Evolutionary conservation across 2,113 vertebrate genomes (phyloP), one percentile per base, ranked within the genome.

Genomic region (Semicossyphus pulcher): DNA sequence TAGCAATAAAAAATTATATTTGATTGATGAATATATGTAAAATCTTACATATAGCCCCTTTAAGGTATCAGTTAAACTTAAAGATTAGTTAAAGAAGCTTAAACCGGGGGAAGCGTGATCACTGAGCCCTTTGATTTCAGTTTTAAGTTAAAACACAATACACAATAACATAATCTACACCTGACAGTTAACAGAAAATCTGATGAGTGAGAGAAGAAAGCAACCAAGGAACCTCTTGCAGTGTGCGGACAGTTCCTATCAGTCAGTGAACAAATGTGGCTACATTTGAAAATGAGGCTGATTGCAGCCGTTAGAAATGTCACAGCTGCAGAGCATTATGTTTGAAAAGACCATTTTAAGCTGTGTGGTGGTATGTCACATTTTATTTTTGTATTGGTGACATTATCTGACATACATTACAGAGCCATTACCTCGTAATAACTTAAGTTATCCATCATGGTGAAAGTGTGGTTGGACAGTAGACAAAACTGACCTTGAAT

Each of bases 401-500:
- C 14, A 14, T 15, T 3, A 44, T 20, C 28, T n/a, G 7, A 45
- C 4, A 5, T 4, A 16, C n/a, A 54, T 1, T 20, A 45, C 14
- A 51, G 49, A 70, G 5, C 45, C 25, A 23, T 56, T 20, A 51
- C 6, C 31, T 47, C 31, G 15, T 45, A 29, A 62, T 20, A 58
- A 28, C 31, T 45, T 7, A 12, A 21, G n/a, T 42, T 15, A 4
- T 47, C 25, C n/a, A 23, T 52, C 59, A 52, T 16, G 20, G 31
- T 16, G 15, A 41, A 41, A 51, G 26, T 52, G 21, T 41, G 45
- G 73, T 39, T 41, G 10, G 29, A 14, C 21, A 16, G 37, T 3
- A 81, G 79, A 84, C 67, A 79, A 70, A 69, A 71, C 81, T 78
- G 76, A 88, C 83, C 78, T 87, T 87, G 80, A 76, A 69, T 62